A percentile compares a stretch with the other conserved stretches of the same genome.
Conservation (phyloP, 1,140 invertebrate species). For the Drosophila triauraria region DNA sequence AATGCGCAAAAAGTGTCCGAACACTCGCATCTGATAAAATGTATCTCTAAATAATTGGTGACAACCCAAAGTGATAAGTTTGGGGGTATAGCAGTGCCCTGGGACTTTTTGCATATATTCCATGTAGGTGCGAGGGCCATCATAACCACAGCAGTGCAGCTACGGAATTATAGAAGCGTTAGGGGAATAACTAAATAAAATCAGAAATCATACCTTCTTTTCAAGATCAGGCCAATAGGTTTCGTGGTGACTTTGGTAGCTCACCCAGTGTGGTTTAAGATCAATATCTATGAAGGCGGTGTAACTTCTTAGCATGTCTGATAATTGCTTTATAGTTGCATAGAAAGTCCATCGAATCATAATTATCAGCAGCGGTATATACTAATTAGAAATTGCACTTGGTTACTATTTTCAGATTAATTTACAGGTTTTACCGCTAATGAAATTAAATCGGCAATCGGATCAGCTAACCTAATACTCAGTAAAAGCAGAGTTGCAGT, state of each 20-base stretch:
- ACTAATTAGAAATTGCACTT: constrained; percentile 11
- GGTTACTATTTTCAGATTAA: neutral
- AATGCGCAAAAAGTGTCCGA: neutral
- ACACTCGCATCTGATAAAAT: neutral
- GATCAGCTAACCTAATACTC: constrained; percentile 13
- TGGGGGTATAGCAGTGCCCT: constrained; percentile 16
- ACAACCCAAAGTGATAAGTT: constrained; percentile 38
- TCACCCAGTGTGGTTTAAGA: constrained; percentile 1
- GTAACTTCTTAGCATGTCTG: neutral
- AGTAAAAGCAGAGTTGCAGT: constrained; percentile 16
- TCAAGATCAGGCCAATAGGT: constrained; percentile 36
- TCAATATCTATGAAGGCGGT: neutral
- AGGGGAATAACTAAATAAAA: neutral
- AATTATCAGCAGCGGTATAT: constrained; percentile 27
- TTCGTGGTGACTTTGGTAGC: constrained; percentile 19
- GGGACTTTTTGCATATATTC: constrained; percentile 30
- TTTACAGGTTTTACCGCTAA: constrained; percentile 20
- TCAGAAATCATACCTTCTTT: constrained; percentile 11
- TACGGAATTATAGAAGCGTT: neutral
- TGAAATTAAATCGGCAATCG: constrained; percentile 37
- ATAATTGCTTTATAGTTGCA: neutral
- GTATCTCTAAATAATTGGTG: constrained; percentile 5
- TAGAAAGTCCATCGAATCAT: neutral
- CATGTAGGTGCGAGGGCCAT: constrained; percentile 46
- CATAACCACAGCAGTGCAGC: constrained; percentile 51